phyloP scores from a whole-genome alignment of 2,113 vertebrate species.

The Catharus fuscescens region DNA sequence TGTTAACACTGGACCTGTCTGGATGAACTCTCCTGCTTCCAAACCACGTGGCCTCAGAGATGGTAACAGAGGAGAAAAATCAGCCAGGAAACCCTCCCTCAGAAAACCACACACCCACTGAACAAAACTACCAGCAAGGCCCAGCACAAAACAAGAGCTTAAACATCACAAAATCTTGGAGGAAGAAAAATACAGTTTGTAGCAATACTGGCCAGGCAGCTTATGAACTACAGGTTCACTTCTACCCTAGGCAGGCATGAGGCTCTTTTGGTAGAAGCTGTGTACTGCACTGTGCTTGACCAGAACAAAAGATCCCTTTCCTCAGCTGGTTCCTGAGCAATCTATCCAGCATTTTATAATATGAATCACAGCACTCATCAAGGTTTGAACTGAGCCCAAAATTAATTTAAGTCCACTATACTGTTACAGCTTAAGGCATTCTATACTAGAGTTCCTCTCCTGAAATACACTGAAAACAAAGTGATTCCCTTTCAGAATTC shows the following conservation, averaged over 20 bases:
- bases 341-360: background rate
- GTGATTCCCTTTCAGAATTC: background rate
- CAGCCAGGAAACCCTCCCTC: background rate
- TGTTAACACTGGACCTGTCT: background rate
- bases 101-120: background rate
- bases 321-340: background rate
- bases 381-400: background rate
- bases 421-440: background rate
- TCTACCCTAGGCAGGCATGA: background rate
- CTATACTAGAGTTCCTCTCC: background rate
- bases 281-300: too few relatives aligned
- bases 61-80: background rate
- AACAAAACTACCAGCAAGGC: background rate
- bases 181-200: background rate
- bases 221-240: background rate
- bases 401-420: background rate
- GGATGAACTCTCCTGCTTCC: background rate
- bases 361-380: background rate
- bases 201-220: background rate
- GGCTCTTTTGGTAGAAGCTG: background rate
- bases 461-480: background rate
- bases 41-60: fast-evolving
- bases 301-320: background rate
- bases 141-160: background rate
- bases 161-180: background rate